These are phyloP conservation scores for Argyresthia goedartella DNA, from an alignment of 2,888 invertebrate species.

Conservation along the genomic window DNA sequence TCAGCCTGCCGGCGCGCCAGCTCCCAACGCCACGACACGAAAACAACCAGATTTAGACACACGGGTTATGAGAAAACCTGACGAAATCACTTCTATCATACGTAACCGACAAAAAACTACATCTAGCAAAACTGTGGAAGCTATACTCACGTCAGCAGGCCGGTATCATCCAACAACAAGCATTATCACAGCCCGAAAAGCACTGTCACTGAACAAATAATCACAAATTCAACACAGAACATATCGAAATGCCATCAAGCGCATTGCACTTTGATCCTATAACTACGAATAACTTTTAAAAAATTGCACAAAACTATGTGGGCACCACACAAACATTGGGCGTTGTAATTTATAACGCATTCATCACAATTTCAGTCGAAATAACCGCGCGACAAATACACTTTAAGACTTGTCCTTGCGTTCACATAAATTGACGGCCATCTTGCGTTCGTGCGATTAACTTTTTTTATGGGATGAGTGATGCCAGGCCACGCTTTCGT, in stretches of 20 bases:
- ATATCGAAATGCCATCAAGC: slow-evolving; percentile 54
- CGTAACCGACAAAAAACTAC: slow-evolving; percentile 9
- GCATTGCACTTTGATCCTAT: slow-evolving; percentile 56
- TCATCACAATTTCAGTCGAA: slow-evolving; percentile 52
- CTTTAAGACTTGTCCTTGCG: slow-evolving; percentile 63
- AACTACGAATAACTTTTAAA: slow-evolving; percentile 55
- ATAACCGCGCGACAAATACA: slow-evolving; percentile 54
- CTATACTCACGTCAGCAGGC: slow-evolving; percentile 49
- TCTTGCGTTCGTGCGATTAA: slow-evolving; percentile 58
- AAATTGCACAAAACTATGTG: slow-evolving; percentile 52
- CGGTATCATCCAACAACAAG: slow-evolving; percentile 63
- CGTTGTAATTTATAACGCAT: slow-evolving; percentile 27
- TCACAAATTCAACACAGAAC: slow-evolving; percentile 65
- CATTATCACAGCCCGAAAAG: slow-evolving; percentile 56
- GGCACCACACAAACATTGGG: slow-evolving; percentile 42
- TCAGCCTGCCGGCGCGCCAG: slow-evolving; percentile 34
- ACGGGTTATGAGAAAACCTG: slow-evolving; percentile 40
- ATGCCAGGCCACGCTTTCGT: slow-evolving; percentile 23
- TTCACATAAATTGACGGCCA: slow-evolving; percentile 68
- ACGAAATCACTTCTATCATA: slow-evolving; percentile 24
- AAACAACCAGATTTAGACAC: slow-evolving; percentile 41
- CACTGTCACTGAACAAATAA: slow-evolving; percentile 64
- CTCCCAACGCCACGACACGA: slow-evolving; percentile 38
- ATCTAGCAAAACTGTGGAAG: slow-evolving; percentile 16
- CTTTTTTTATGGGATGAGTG: slow-evolving; percentile 20